Base-by-base conservation (phyloP, 2,797 vertebrate species). In the Myripristis murdjan region DNA sequence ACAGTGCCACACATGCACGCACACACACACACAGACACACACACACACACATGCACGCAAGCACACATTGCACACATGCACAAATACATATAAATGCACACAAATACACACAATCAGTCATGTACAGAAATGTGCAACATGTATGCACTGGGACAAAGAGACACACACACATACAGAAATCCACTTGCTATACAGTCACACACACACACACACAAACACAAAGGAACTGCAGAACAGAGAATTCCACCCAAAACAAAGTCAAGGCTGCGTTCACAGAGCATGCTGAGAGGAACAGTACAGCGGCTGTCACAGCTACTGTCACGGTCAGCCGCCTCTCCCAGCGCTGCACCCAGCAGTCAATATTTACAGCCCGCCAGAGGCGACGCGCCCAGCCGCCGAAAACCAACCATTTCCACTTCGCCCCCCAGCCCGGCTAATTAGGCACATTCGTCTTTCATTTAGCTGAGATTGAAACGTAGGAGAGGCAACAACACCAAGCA, bases 381-480 rank as follows among this genome's bases (percentile, higher is more conserved):
- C 90, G 82, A 88, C 60, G 69, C 73, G 74, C 81, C 86, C 88
- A 31, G 39, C 77, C 65, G n/a, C 75, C 82, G 77, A 91, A 91
- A 92, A 88, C 83, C 85, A 89, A 90, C 83, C 75, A 83, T 92
- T 90, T 89, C 62, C 56, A 77, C 74, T 75, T 76, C 87, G 86
- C 90, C 92, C 85, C 88, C 90, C 90, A n/a, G 92, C 79, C 82
- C 84, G 82, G 64, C 83, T 93, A 93, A 94, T 94, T 92, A 90
- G 83, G 73, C 81, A 82, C 91, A 89, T 93, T 91, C 87, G 90
- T 92, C 91, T 93, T 92, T 91, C 83, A 91, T 92, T 93, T 90
- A 91, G 73, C 77, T 64, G 67, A 80, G 84, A 87, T 82, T 91
- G 77, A 92, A 89, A 85, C 61, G 79, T 58, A 83, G 85, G 75